Evolutionary conservation across 2,797 vertebrate species (phyloP).

Genomic region (Schizopygopsis pylzovi): DNA sequence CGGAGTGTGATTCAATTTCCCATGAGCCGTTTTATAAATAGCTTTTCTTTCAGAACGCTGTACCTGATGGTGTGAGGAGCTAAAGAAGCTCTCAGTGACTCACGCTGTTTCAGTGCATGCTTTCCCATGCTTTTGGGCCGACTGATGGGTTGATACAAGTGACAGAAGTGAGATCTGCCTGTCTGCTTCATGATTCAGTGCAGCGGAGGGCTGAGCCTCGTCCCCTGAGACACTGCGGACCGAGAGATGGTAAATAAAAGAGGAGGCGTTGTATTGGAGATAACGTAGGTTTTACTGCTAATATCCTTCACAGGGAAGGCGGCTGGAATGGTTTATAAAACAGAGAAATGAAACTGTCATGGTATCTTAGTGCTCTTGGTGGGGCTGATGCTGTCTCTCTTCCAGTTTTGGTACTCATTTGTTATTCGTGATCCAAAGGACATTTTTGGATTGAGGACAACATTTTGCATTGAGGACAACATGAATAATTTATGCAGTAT

Average conservation of each 20-base stretch:
- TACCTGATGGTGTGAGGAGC: slow-evolving; percentile 54
- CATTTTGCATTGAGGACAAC: not conserved
- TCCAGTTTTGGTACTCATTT: slow-evolving; percentile 36
- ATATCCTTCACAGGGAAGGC: slow-evolving; percentile 54
- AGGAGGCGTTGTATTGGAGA: slow-evolving; percentile 46
- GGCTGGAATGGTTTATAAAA: slow-evolving; percentile 57
- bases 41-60: slow-evolving; percentile 46
- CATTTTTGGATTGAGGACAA: not conserved
- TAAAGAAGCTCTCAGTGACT: slow-evolving; percentile 41
- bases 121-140: not conserved
- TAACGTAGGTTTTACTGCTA: slow-evolving; percentile 60
- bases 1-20: slow-evolving; percentile 45
- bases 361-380: slow-evolving; percentile 55
- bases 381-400: slow-evolving; percentile 63
- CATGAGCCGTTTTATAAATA: slow-evolving; percentile 56
- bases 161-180: slow-evolving; percentile 30
- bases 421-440: slow-evolving; percentile 18
- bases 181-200: slow-evolving; percentile 8
- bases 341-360: slow-evolving; percentile 62
- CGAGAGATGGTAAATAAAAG: slow-evolving; percentile 61
- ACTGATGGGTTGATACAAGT: slow-evolving; percentile 44
- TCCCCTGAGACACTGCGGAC: slow-evolving; percentile 39
- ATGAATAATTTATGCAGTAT: not conserved
- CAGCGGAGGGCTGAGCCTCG: slow-evolving; percentile 8
- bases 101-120: slow-evolving; percentile 27